Evolutionary conservation across 2,888 invertebrate genomes (phyloP), one percentile per base, ranked within the genome.

Genomic region (Dusona sp.): DNA sequence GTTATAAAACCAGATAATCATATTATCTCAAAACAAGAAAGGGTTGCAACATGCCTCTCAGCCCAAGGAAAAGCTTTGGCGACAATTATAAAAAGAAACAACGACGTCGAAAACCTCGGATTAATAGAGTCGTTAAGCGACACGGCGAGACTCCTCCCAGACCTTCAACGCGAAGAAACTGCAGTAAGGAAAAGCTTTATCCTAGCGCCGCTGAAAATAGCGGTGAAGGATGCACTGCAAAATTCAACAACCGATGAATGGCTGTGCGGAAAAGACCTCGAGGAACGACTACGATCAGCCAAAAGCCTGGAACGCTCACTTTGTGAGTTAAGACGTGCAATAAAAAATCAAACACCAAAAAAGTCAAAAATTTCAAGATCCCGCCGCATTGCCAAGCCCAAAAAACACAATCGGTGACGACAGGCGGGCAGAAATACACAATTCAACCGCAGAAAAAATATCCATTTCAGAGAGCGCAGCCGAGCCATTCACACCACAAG

Each of bases 291-390:
- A 1, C 78, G 84, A 36, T 73, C 81, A 6, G 83, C 83, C 29
- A 85, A 83, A 65, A 22, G 65, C 2, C 57, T 88, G 16, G 85
- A 80, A 61, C 57, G 19, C 13, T 79, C 85, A 13, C 61, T 64
- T 19, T 80, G 77, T 22, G 74, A 72, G 3, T 36, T 86, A 1
- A 80, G 84, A 42, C 77, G 48, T 8, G 45, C 67, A 42, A 22
- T 51, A 36, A 79, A 68, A 68, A 79, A 79, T 61, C 79, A 68
- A 67, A 29, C 79, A 29, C 45, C 79, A 48, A 79, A 45, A 48
- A 79, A 51, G 16, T 48, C 78, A 88, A 87, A 89, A 89, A 88
- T 85, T 51, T 22, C 25, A 87, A 67, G 67, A 57, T 57, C 85
- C 86, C 87, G 79, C 75, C 79, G 25, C 87, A 84, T n/a, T 85